phyloP scores from a whole-genome alignment of 2,113 vertebrate species.

The Phainopepla nitens region DNA sequence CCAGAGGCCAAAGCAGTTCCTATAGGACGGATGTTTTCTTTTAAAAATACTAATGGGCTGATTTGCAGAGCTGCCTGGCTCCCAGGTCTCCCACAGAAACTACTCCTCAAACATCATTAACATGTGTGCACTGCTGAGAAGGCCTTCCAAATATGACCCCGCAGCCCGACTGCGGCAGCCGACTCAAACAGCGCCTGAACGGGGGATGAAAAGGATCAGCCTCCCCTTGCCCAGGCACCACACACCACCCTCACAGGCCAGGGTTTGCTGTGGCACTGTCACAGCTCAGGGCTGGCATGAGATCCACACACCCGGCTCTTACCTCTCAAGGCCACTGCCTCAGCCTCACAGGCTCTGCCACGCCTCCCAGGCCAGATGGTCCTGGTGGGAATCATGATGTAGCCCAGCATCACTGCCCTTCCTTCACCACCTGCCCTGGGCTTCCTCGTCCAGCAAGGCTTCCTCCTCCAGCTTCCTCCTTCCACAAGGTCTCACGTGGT shows the following conservation, averaged over 20 bases:
- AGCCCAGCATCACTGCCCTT: background rate
- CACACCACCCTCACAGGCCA: rapidly evolving
- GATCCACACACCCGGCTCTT: rapidly evolving
- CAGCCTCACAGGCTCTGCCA: background rate
- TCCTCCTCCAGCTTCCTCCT: background rate
- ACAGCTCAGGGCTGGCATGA: background rate
- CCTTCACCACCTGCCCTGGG: background rate
- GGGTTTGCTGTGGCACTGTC: rapidly evolving
- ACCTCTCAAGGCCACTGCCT: background rate
- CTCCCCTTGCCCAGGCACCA: background rate
- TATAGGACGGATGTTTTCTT: slow-evolving; percentile 25
- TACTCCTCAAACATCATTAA: slow-evolving; percentile 43
- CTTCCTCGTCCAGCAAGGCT: background rate
- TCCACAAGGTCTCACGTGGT: rapidly evolving
- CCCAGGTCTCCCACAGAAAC: slow-evolving; percentile 4
- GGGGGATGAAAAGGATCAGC: background rate
- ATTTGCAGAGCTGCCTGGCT: slow-evolving; percentile 19
- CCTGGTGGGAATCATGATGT: background rate
- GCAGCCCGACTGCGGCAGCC: background rate
- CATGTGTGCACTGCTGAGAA: background rate
- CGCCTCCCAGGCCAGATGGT: background rate
- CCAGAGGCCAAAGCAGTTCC: slow-evolving; percentile 6
- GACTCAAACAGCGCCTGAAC: rapidly evolving
- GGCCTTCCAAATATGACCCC: background rate
- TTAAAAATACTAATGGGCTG: slow-evolving; percentile 39